Base-by-base conservation (phyloP, 2,113 vertebrate genomes). In the Platichthys flesus region DNA sequence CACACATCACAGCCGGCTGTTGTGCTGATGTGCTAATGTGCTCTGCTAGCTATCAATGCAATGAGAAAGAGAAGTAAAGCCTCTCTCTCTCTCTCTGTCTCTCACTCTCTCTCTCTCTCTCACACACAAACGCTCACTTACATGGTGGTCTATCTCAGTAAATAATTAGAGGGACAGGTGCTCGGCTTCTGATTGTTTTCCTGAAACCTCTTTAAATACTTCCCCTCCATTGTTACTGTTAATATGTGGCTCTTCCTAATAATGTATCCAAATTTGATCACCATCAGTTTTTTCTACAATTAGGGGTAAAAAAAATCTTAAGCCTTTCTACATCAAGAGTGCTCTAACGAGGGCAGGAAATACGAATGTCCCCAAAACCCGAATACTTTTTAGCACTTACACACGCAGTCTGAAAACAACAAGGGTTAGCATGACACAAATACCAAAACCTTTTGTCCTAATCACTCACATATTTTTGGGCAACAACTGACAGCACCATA, bases 161-260 rank as follows among this genome's bases (percentile, higher is more conserved):
- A 86, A 74, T 56, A 78, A 64, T 67, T 51, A n/a, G 40, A 60
- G 56, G 77, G 75, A 81, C 78, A 81, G 74, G 78, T 87, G 85
- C 52, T 71, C 54, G 56, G 61, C 15, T 57, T 80, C 21, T 79
- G 64, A 24, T 66, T 66, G 73, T 68, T 67, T 80, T 55, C 3
- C 66, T 0, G 12, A 68, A 78, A 82, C 15, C 42, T 35, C 71
- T 74, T 76, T 79, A 74, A 74, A 82, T 79, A 74, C 60, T 51
- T 77, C 21, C 9, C 21, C 42, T 74, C 54, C 40, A 55, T 71
- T 77, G 58, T 82, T 68, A 64, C 58, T 7, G 21, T 57, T 23
- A 71, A 24, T 37, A 49, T 45, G 21, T 42, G 23, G 3, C 23
- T 37, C 23, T 28, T 57, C 66, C n/a, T 55, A 7, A 10, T 12